Conservation (phyloP, 2,113 vertebrate genomes). For the Onychostoma macrolepis region DNA sequence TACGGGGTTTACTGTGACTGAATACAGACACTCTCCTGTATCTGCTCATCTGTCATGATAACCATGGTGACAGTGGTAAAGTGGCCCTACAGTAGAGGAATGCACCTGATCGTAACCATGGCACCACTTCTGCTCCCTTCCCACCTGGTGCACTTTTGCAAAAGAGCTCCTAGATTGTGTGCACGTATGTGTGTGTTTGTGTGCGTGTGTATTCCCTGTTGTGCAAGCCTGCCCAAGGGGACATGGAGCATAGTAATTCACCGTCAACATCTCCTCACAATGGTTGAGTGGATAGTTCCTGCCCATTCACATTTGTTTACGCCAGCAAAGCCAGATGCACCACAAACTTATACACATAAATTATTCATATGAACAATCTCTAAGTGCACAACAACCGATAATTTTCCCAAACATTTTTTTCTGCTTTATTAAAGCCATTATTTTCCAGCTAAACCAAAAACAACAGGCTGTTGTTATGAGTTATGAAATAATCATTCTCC, state of each 20-base stretch:
- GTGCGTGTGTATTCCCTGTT: constrained; percentile 17
- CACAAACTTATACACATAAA: not conserved
- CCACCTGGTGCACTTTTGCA: constrained; percentile 19
- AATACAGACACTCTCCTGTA: constrained; percentile 6
- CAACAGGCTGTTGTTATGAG: not conserved
- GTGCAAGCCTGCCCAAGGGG: constrained; percentile 39
- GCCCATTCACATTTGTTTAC: constrained; percentile 19
- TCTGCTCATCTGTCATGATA: constrained; percentile 42
- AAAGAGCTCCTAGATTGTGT: constrained; percentile 23
- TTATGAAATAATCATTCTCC: not conserved
- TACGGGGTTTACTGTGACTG: not conserved
- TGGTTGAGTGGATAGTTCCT: constrained; percentile 11
- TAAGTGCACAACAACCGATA: not conserved
- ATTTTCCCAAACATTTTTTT: not conserved
- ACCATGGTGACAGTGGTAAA: constrained; percentile 55
- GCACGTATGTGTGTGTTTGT: constrained; percentile 8
- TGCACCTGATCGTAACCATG: constrained; percentile 59
- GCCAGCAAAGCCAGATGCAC: not conserved
- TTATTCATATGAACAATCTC: not conserved
- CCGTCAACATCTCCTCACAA: constrained; percentile 34
- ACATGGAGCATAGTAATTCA: constrained; percentile 48
- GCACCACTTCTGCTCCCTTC: constrained; percentile 30
- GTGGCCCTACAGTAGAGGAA: constrained; percentile 53
- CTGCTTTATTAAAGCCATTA: not conserved
- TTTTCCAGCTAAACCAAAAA: not conserved